Conservation (phyloP, 2,888 invertebrate genomes). For the Brenthis ino region DNA sequence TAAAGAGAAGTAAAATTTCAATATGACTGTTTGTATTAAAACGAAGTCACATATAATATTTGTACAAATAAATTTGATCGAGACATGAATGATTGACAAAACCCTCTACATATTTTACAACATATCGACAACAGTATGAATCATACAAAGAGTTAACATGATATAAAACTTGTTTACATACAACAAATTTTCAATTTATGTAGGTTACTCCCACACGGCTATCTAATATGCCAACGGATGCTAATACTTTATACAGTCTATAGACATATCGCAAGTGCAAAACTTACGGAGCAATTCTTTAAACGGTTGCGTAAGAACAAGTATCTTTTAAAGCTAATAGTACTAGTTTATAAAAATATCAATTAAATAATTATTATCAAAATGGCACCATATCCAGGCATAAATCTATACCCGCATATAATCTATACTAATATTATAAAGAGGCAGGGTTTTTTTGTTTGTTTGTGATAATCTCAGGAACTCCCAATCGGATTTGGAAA, state of each 20-base stretch:
- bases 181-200: conserved; percentile 45
- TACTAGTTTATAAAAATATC: too few relatives aligned
- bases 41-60: too few relatives aligned
- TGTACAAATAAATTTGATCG: too few relatives aligned
- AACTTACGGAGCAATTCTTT: conserved; percentile 31
- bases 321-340: conserved; percentile 5
- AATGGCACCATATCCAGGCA: too few relatives aligned
- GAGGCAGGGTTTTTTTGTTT: too few relatives aligned
- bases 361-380: too few relatives aligned
- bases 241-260: conserved; percentile 56
- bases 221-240: conserved; percentile 51
- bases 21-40: too few relatives aligned
- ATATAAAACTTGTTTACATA: conserved; percentile 22
- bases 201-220: conserved; percentile 55
- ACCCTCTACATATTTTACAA: neutral
- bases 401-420: too few relatives aligned
- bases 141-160: conserved; percentile 14
- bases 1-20: too few relatives aligned
- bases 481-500: too few relatives aligned
- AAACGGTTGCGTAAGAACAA: conserved; percentile 29
- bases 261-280: conserved; percentile 47
- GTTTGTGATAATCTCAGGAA: too few relatives aligned
- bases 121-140: conserved; percentile 18
- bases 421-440: too few relatives aligned
- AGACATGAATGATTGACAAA: neutral